A percentile compares a stretch with the other conserved stretches of the same genome.
phyloP scores from a whole-genome alignment of 2,797 vertebrate genomes.

The Prionace glauca region DNA sequence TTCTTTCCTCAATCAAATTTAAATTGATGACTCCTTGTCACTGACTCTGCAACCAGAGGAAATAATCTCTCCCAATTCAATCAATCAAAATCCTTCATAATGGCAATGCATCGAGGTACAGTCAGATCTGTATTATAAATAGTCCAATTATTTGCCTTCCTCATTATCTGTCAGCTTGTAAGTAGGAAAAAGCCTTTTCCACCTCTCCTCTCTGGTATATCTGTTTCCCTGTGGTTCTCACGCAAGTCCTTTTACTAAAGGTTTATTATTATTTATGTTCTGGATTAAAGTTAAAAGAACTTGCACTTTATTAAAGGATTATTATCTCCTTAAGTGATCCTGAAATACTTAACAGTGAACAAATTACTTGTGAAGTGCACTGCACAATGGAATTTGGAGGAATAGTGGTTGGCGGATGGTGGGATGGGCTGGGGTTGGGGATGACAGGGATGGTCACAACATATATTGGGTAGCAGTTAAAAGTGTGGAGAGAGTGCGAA shows the following conservation, averaged over 20 bases:
- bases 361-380: neutral
- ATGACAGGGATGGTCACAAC: neutral
- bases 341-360: neutral
- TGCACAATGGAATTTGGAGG: neutral
- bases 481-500: too few species aligned
- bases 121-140: neutral
- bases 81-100: slow-evolving; percentile 1
- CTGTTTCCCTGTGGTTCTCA: neutral
- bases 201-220: neutral
- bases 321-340: neutral
- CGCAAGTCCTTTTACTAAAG: neutral
- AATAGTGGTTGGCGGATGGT: too few species aligned
- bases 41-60: neutral
- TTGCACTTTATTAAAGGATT: neutral
- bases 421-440: too few species aligned
- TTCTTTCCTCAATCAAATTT: neutral
- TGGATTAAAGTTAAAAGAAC: neutral
- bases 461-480: neutral
- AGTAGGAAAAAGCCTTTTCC: neutral
- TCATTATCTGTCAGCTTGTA: neutral
- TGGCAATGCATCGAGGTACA: neutral
- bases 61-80: slow-evolving; percentile 1
- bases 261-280: neutral
- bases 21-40: slow-evolving; percentile 6
- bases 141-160: neutral